Evolutionary conservation across 1,140 invertebrate genomes (phyloP), one percentile per base, ranked within the genome.

Genomic region (Antheraea pernyi): DNA sequence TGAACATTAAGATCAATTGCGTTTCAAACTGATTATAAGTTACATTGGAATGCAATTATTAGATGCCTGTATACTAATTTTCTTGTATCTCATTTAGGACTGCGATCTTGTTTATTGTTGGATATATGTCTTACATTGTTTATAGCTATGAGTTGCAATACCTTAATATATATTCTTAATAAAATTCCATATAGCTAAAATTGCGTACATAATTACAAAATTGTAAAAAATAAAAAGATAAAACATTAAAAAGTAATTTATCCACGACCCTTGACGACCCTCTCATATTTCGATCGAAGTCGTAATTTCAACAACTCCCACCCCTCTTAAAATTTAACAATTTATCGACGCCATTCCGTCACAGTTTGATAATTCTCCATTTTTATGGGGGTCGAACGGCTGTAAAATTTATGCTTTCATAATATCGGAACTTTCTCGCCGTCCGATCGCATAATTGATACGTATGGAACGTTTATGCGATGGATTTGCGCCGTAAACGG

Each of bases 401-500:
- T 68, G 78, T 80, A 78, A 80, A 80, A 69, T 78, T 81, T 76
- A 78, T 75, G 70, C 65, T 65, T 60, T 73, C 73, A 74, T 78
- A 74, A 78, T 75, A 67, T 53, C 59, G 67, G 46, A 65, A 69
- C 73, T 73, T 75, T 75, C 69, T 64, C 63, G 67, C 39, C 59
- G 19, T 59, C 69, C 71, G 73, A 75, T 77, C 75, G 71, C 74
- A 71, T 81, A 79, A 79, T 81, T 81, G 77, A 79, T 81, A 79
- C 69, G 71, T 30, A 30, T 9, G 19, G 22, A 30, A 30, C 22
- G 22, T 30, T 30, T 30, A 30, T 30, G 22, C 1, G 22, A 30
- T 30, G 22, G 22, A 30, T 30, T 30, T 30, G 4, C 22, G 22
- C 4, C 22, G 22, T 30, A 30, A 30, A 30, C 22, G 22, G 22